These are phyloP conservation scores for Drosophila colorata DNA, from an alignment of 2,888 invertebrate genomes.

Conservation along the genomic window DNA sequence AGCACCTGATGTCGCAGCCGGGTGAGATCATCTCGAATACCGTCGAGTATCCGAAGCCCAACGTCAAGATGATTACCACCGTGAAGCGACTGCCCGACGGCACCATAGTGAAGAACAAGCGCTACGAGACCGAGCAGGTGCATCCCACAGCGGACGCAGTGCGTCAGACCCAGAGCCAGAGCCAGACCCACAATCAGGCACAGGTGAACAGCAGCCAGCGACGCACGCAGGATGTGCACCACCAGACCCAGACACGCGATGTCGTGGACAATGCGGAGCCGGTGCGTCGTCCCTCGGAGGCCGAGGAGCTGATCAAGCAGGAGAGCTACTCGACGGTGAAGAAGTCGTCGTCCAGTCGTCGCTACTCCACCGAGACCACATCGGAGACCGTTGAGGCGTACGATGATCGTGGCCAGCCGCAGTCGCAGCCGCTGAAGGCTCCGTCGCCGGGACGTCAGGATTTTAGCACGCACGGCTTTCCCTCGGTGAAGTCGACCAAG, in stretches of 20 bases:
- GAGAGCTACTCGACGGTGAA: slow-evolving; percentile 80
- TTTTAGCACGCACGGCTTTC: slow-evolving; percentile 77
- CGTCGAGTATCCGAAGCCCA: slow-evolving; percentile 88
- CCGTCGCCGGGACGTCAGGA: slow-evolving; percentile 47
- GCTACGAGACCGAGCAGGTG: slow-evolving; percentile 87
- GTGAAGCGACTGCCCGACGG: slow-evolving; percentile 89
- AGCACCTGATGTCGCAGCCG: slow-evolving; percentile 82
- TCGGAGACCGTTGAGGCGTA: slow-evolving; percentile 82
- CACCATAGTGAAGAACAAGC: slow-evolving; percentile 89
- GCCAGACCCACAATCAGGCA: slow-evolving; percentile 21
- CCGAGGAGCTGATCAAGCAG: slow-evolving; percentile 64
- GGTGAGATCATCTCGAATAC: slow-evolving; percentile 87
- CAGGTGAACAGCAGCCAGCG: slow-evolving; percentile 39
- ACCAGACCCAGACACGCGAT: slow-evolving; percentile 56
- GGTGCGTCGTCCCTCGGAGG: slow-evolving; percentile 56
- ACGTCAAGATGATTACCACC: slow-evolving; percentile 89
- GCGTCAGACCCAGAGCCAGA: slow-evolving; percentile 58
- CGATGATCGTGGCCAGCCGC: slow-evolving; percentile 52
- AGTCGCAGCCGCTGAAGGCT: slow-evolving; percentile 34
- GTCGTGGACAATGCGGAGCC: slow-evolving; percentile 79
- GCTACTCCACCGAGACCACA: slow-evolving; percentile 82
- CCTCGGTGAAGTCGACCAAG: slow-evolving; percentile 73
- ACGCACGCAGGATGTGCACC: slow-evolving; percentile 52
- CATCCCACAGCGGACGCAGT: slow-evolving; percentile 54
- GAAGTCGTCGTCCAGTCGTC: slow-evolving; percentile 83